Evolutionary conservation across 2,888 invertebrate species (phyloP), one percentile per base, ranked within the genome.

Genomic region (Drosophila meridiana): DNA sequence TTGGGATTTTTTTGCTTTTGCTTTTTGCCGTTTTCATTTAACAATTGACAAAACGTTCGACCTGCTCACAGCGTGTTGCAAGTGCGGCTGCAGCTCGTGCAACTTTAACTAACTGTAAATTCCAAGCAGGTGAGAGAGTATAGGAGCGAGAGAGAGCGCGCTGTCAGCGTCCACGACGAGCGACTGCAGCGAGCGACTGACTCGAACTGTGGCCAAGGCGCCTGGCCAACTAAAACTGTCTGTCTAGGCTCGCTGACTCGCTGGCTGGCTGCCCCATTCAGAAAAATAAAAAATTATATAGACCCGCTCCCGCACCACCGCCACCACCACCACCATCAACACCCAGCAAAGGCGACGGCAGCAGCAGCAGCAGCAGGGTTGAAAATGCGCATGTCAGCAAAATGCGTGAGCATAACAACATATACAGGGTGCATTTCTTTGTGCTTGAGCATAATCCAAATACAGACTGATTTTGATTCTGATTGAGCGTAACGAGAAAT

Each of bases 311-410:
- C 43, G 32, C 68, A 28, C 56, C 60, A 43, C 40, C 56, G 40
- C 56, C 65, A 61, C 64, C 65, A 71, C 65, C 62, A 55, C 30
- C 56, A 55, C 50, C 58, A 48, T 0, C 56, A 11, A 48, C 45
- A 30, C 13, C 38, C 42, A 43, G 36, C 20, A 53, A 36, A 36
- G 43, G 9, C 42, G 30, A 28, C 42, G 36, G 38, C 43, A 67
- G 48, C 43, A 20, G 20, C 20, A 20, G 20, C 20, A 20, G 20
- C 20, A 70, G 61, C 50, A 67, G 86, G 87, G 88, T 87, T 73
- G 69, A 77, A 85, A 87, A 63, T 90, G 91, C 91, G 90, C 90
- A 90, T 90, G 91, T 85, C 91, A 89, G 90, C 90, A 79, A 43
- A 48, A 69, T 60, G 50, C 40, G 36, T 57, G 65, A 80, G 77